phyloP scores from a whole-genome alignment of 2,797 vertebrate genomes.

The Falco concolor region DNA sequence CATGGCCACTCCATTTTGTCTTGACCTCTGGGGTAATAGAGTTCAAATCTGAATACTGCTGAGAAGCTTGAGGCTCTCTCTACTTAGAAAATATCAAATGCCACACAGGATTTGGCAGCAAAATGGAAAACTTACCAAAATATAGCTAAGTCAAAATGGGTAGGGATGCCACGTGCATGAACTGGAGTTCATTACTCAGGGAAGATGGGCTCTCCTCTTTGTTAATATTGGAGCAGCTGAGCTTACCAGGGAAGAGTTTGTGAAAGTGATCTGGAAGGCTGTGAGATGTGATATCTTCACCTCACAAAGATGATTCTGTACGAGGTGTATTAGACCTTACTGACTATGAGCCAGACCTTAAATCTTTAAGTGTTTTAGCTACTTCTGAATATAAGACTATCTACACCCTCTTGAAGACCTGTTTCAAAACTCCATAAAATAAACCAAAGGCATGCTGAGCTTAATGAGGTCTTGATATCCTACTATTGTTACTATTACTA shows the following conservation, averaged over 20 bases:
- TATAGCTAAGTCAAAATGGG: background rate
- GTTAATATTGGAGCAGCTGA: background rate
- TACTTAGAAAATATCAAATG: background rate
- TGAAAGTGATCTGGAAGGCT: background rate
- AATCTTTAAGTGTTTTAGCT: background rate
- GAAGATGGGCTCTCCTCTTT: background rate
- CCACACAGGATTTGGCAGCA: background rate
- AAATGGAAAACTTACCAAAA: background rate
- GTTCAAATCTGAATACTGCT: background rate
- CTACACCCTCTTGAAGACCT: background rate
- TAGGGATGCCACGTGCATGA: fast-evolving
- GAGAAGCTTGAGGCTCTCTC: background rate
- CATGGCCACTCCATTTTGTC: background rate
- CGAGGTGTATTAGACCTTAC: background rate
- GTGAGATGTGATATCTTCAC: background rate
- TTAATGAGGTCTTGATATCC: background rate
- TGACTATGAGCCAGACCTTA: background rate
- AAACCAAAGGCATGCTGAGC: background rate
- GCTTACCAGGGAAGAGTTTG: background rate
- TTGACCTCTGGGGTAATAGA: background rate
- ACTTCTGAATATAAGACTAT: background rate
- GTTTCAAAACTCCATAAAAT: background rate
- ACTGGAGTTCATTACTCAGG: background rate
- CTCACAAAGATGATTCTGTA: fast-evolving
- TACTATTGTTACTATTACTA: background rate